Conservation (phyloP, 2,113 vertebrate genomes). For the Polypterus bichir region DNA sequence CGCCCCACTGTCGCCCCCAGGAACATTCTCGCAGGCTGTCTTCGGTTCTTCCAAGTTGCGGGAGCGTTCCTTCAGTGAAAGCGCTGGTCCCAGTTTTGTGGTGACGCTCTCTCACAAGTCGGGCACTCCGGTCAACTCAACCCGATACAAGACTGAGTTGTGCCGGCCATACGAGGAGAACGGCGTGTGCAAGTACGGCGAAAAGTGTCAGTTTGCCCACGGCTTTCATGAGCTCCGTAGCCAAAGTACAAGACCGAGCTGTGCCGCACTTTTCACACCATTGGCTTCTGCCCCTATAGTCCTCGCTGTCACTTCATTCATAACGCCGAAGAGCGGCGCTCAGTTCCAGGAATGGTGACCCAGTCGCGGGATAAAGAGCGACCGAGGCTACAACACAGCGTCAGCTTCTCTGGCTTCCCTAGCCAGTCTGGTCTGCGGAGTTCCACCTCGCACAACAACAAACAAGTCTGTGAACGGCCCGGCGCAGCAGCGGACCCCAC, state of each 20-base stretch:
- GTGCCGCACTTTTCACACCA: constrained; percentile 71
- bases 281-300: constrained; percentile 67
- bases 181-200: constrained; percentile 67
- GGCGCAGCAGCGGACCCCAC: no score
- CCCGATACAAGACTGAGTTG: constrained; percentile 75
- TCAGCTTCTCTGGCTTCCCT: constrained; percentile 84
- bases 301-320: constrained; percentile 70
- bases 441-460: constrained; percentile 66
- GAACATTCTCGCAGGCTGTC: constrained; percentile 2
- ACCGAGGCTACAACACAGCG: constrained; percentile 83
- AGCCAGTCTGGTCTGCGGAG: constrained; percentile 61
- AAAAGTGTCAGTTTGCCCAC: constrained; percentile 70
- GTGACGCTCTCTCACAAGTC: constrained; percentile 68
- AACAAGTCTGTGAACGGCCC: no score
- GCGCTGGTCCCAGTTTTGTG: constrained; percentile 65
- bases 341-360: constrained; percentile 48
- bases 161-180: constrained; percentile 72
- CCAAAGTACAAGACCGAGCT: constrained; percentile 69
- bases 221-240: constrained; percentile 58
- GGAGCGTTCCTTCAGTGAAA: constrained; percentile 88
- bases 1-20: constrained; percentile 8
- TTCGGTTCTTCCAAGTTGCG: constrained; percentile 53
- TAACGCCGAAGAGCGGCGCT: constrained; percentile 63
- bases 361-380: constrained; percentile 50
- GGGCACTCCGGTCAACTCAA: constrained; percentile 78